These are phyloP conservation scores for Tamias sibiricus DNA, from an alignment of 2,113 vertebrate genomes.

Conservation along the genomic window DNA sequence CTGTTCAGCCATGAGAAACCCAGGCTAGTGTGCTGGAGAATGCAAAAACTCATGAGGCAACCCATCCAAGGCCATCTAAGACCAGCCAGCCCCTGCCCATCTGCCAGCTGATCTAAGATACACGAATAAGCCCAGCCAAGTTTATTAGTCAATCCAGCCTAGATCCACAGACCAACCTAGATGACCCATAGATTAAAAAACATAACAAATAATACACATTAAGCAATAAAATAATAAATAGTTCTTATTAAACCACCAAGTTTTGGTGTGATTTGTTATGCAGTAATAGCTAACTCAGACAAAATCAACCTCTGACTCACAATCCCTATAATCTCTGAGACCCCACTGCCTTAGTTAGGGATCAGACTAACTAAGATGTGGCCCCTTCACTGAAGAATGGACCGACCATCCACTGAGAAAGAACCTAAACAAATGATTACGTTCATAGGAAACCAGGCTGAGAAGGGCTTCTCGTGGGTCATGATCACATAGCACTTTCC, in stretches of 20 bases:
- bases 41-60: neutral
- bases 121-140: neutral
- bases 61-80: neutral
- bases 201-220: neutral
- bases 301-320: neutral
- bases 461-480: neutral
- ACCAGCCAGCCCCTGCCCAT: neutral
- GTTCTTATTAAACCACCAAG: neutral
- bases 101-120: neutral
- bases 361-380: neutral
- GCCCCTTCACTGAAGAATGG: neutral
- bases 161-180: neutral
- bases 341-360: neutral
- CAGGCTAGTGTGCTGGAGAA: neutral
- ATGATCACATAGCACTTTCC: neutral
- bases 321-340: neutral
- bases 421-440: neutral
- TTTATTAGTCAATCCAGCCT: neutral
- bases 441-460: neutral
- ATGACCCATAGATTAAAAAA: neutral
- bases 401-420: neutral
- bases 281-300: neutral
- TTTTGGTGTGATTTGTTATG: neutral
- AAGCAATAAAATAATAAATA: neutral
- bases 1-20: neutral